Evolutionary conservation across 92 coral and sea anemone genomes (phyloP).

Genomic region (Actinernus sp.): DNA sequence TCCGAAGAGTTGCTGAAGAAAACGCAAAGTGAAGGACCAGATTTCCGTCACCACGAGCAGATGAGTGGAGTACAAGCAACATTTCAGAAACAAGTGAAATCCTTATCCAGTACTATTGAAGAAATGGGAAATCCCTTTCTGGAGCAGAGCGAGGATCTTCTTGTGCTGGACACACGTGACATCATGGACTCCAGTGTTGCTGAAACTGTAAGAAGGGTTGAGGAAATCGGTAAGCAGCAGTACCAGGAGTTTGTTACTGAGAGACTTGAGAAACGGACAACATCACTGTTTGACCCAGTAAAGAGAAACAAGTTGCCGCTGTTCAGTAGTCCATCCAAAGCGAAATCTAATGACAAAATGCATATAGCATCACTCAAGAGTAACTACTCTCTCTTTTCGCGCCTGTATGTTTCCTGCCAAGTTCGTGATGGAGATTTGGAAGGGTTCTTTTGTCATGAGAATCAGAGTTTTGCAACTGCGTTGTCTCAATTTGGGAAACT

Average conservation of each 20-base stretch:
- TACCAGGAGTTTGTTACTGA: constrained; percentile 39
- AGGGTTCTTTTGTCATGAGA: too few relatives aligned
- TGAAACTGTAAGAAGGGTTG: constrained; percentile 29
- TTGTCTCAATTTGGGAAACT: too few relatives aligned
- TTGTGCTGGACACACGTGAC: constrained; percentile 12
- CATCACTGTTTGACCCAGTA: constrained; percentile 44
- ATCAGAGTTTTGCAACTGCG: too few relatives aligned
- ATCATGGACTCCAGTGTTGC: constrained; percentile 19
- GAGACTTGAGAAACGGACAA: constrained; percentile 40
- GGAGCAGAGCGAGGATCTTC: constrained; percentile 23
- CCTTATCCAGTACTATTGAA: constrained; percentile 11
- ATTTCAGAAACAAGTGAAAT: constrained; percentile 22
- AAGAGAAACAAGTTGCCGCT: constrained; percentile 59
- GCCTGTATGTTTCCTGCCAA: too few relatives aligned
- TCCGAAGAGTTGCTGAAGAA: constrained; percentile 15
- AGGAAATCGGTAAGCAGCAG: constrained; percentile 47
- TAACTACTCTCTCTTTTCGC: too few relatives aligned
- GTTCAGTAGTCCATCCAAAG: constrained; percentile 48
- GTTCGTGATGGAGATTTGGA: too few relatives aligned
- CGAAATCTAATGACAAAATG: constrained; percentile 40
- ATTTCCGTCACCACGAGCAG: constrained; percentile 25
- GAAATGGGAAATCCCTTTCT: constrained; percentile 53
- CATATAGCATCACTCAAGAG: too few relatives aligned
- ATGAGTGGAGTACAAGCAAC: background rate
- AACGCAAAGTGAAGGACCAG: constrained; percentile 20